Evolutionary conservation across 2,113 vertebrate genomes (phyloP), one percentile per base, ranked within the genome.

Genomic region (Nerophis lumbriciformis): DNA sequence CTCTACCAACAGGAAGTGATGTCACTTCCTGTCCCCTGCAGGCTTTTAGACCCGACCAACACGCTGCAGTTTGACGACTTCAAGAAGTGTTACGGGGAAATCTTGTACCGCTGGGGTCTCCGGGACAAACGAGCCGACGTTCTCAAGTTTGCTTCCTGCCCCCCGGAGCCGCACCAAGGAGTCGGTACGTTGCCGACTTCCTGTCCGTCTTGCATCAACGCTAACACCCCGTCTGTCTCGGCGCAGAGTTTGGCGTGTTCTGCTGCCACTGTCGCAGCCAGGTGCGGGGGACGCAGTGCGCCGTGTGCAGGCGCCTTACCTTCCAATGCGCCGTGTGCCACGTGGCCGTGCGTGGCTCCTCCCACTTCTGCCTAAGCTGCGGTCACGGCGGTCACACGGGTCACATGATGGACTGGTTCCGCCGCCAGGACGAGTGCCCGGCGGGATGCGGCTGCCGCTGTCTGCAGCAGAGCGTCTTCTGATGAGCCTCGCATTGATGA

Each of bases 361-460:
- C 97, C 73, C 98, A 98, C 49, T 98, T 98, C 93, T 99, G 97
- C 82, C 90, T 99, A 63, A 95, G 92, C n/a, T 99, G 97, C 0
- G 95, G 95, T 0, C 96, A 99, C 1, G 97, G 97, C 0, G 97
- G 97, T 5, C 96, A 99, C 88, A 98, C 96, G 50, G 91, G 90
- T 65, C 97, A 98, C 81, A 98, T 99, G 97, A 93, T 99, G 94
- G 96, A 98, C 78, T 99, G 97, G 97, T 99, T 99, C 59, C 90
- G 95, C 37, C 90, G 89, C 0, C 96, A 95, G 81, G 95, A 98
- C 66, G 94, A 98, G 66, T 99, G 97, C 63, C 96, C 96, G 53
- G 94, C 96, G 0, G 96, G 97, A 70, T 99, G 97, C 0, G 97
- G 97, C 0, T 98, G 97, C 85, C 95, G 92, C 83, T 99, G 97